phyloP scores from a whole-genome alignment of 2,113 vertebrate species.

The Falco punctatus region DNA sequence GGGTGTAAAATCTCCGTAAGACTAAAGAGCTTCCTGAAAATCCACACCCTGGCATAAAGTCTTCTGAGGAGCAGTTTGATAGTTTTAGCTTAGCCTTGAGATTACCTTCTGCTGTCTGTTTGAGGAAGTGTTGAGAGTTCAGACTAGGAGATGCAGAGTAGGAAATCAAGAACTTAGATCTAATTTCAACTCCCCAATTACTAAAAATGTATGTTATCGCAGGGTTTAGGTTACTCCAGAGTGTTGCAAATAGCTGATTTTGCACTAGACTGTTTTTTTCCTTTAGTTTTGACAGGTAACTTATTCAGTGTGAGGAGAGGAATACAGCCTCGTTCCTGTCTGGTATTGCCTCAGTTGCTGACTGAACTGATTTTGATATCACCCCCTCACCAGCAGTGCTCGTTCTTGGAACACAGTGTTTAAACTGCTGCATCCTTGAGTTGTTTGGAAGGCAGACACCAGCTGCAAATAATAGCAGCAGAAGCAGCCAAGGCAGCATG shows the following conservation, averaged over 20 bases:
- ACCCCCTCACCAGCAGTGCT: neutral
- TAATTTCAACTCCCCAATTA: neutral
- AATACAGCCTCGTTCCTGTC: neutral
- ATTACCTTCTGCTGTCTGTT: neutral
- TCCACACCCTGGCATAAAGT: neutral
- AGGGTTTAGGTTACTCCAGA: neutral
- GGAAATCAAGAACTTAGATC: neutral
- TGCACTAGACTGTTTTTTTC: neutral
- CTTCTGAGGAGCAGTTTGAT: neutral
- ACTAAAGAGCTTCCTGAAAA: neutral
- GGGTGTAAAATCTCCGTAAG: neutral
- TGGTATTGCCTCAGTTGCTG: neutral
- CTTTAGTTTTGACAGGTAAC: neutral
- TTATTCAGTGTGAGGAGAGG: neutral
- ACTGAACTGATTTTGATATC: neutral
- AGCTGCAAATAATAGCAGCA: constrained; percentile 5
- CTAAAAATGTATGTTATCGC: neutral
- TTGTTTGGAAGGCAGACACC: neutral
- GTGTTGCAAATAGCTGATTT: neutral
- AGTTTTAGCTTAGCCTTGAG: neutral
- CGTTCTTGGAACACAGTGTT: neutral
- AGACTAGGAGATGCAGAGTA: neutral
- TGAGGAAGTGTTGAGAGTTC: neutral
- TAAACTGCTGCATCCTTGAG: neutral
- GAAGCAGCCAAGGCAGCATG: neutral